Evolutionary conservation across 2,888 invertebrate genomes (phyloP), one percentile per base, ranked within the genome.

Genomic region (Megamerina dolium): DNA sequence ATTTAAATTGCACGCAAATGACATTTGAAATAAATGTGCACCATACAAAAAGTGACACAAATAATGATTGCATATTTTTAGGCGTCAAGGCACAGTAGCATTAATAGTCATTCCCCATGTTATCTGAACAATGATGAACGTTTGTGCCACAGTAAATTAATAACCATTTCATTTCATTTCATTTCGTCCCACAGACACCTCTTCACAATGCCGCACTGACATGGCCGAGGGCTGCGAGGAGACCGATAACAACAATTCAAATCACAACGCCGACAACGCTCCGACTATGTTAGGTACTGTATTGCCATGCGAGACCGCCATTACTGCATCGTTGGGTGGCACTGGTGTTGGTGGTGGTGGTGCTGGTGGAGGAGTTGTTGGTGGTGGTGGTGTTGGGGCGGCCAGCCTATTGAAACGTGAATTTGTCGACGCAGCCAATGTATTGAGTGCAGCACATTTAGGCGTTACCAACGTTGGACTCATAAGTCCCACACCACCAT

Each of bases 161-260:
- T n/a, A n/a, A n/a, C n/a, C n/a, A n/a, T n/a, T n/a, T n/a, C n/a
- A n/a, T n/a, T n/a, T n/a, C n/a, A n/a, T n/a, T n/a, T n/a, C n/a
- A n/a, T n/a, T n/a, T n/a, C n/a, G n/a, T n/a, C n/a, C n/a, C n/a
- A n/a, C n/a, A n/a, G n/a, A n/a, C n/a, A n/a, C 80, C 74, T 75
- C 77, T 64, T 75, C 78, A 75, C 76, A 77, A 80, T 80, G 79
- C 75, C 75, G 75, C 77, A 77, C 76, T 80, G 81, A 81, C 76
- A 82, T 82, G 82, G 82, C 82, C 73, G 82, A 82, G 77, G 85
- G 85, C 75, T 79, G 75, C 62, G 76, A 77, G 66, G 72, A 71
- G 57, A 79, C 80, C 65, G 60, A 60, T 38, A 59, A 51, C 37
- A 53, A 50, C 37, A 50, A 40, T 48, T 50, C 37, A 30, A 57